Conservation (phyloP, 2,888 invertebrate species). For the Cyrtodaria siliqua region DNA sequence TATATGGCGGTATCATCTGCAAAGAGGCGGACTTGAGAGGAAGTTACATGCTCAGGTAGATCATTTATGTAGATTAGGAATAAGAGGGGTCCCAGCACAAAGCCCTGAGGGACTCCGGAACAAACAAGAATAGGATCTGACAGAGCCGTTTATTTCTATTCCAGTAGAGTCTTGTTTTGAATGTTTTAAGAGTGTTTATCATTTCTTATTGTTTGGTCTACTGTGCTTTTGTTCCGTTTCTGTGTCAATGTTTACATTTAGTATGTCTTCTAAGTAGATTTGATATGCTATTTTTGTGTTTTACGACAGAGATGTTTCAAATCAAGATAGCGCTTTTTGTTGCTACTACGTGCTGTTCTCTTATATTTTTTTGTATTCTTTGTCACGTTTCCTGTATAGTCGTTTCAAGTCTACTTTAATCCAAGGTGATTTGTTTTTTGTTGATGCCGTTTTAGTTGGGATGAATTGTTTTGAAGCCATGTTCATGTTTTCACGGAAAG, state of each 20-base stretch:
- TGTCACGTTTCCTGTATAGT: conserved; percentile 22
- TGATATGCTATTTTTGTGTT: conserved; percentile 19
- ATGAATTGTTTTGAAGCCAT: conserved; percentile 4
- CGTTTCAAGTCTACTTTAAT: conserved; percentile 20
- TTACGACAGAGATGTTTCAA: conserved; percentile 16
- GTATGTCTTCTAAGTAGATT: conserved; percentile 25
- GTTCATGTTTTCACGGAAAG: conserved; percentile 2
- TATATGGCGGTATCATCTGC: too few relatives aligned
- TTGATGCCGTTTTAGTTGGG: conserved; percentile 19
- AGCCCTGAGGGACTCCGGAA: too few relatives aligned
- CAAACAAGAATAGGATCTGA: too few relatives aligned
- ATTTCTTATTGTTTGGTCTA: conserved; percentile 26
- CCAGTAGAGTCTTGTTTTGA: conserved; percentile 23
- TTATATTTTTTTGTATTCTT: conserved; percentile 2
- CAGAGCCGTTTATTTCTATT: too few relatives aligned
- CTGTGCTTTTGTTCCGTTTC: conserved; percentile 1
- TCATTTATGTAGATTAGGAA: too few relatives aligned
- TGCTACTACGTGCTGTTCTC: background rate
- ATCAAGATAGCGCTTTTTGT: conserved; percentile 1
- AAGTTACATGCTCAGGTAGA: too few relatives aligned
- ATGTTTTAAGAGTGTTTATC: conserved; percentile 34
- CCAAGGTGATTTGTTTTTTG: conserved; percentile 29
- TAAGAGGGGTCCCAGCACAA: too few relatives aligned
- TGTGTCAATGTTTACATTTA: conserved; percentile 4
- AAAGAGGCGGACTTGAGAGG: too few relatives aligned